Evolutionary conservation across 2,797 vertebrate genomes (phyloP).

Genomic region (Alca torda): DNA sequence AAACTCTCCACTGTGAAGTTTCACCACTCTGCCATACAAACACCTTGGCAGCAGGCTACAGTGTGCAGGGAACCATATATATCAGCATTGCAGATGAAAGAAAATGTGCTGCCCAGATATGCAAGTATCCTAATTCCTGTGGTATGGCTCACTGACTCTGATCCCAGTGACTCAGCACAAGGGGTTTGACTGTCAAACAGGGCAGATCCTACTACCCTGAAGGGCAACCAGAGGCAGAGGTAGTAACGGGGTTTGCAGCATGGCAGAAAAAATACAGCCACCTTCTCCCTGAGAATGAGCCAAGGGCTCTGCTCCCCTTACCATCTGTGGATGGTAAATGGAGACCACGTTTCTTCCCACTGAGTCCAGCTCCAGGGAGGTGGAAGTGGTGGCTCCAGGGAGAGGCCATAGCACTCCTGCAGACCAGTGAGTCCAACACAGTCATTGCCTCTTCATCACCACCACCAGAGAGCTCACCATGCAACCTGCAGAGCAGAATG

Average conservation of each 20-base stretch:
- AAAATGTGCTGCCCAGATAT: not conserved
- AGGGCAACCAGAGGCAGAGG: not conserved
- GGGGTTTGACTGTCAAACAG: not conserved
- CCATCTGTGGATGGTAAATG: not conserved
- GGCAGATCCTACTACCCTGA: not conserved
- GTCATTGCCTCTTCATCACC: not conserved
- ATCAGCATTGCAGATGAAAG: not conserved
- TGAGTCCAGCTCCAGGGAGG: not conserved
- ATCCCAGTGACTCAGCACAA: not conserved
- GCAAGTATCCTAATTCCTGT: not conserved
- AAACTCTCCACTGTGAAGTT: not conserved
- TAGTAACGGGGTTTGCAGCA: not conserved
- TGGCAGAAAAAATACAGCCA: not conserved
- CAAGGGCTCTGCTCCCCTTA: not conserved
- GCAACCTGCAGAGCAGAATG: not conserved
- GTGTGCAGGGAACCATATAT: not conserved
- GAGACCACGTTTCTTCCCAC: not conserved
- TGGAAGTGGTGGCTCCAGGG: not conserved
- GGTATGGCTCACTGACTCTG: not conserved
- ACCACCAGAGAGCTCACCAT: not conserved
- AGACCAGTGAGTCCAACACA: not conserved
- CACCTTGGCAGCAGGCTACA: not conserved
- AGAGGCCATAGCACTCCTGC: not conserved
- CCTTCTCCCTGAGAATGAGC: not conserved
- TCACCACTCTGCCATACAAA: not conserved